phyloP scores from a whole-genome alignment of 2,797 vertebrate species.

The Gobio occitaniae region DNA sequence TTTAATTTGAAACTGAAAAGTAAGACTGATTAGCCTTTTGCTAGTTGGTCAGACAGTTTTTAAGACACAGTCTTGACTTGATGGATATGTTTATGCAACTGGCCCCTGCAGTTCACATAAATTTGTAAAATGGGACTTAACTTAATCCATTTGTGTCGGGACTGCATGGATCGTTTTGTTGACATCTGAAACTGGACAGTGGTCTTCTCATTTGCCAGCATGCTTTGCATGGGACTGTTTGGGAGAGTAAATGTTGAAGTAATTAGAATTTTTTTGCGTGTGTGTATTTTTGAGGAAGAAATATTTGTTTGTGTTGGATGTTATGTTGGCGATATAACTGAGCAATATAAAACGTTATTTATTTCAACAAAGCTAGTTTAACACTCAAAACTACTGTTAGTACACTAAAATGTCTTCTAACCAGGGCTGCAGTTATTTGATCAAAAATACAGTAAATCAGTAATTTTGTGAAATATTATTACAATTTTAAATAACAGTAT shows the following conservation, averaged over 20 bases:
- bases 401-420: background rate
- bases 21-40: too few relatives aligned
- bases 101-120: background rate
- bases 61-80: background rate
- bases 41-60: background rate
- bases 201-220: background rate
- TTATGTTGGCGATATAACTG: background rate
- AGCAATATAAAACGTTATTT: background rate
- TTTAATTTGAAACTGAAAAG: too few relatives aligned
- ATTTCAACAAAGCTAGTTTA: background rate
- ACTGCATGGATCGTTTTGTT: background rate
- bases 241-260: background rate
- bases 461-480: too few relatives aligned
- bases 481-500: too few relatives aligned
- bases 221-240: background rate
- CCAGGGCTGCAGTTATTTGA: too few relatives aligned
- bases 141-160: background rate
- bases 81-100: background rate
- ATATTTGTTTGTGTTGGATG: too few relatives aligned
- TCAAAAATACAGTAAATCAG: too few relatives aligned
- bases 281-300: too few relatives aligned
- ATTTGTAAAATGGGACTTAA: background rate
- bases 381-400: background rate
- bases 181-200: background rate
- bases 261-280: too few relatives aligned